Evolutionary conservation across 2,113 vertebrate species (phyloP), one percentile per base, ranked within the genome.

Genomic region (Artemisiospiza belli): DNA sequence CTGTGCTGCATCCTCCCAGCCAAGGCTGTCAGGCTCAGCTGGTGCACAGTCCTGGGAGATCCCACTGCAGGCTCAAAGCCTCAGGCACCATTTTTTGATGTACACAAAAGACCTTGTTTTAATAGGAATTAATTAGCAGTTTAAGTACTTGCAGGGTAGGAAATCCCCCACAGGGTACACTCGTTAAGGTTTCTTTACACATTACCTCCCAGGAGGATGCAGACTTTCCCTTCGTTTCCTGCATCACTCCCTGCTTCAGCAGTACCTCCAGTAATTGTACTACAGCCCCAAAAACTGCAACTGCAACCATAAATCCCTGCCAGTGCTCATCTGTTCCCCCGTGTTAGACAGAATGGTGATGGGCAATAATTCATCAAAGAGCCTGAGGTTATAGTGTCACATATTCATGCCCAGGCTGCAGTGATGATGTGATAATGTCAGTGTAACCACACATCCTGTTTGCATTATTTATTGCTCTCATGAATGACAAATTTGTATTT

Each of bases 111-210:
- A 89, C 88, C 86, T 93, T 93, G 92, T 94, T 97, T 94, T 96
- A 95, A 95, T 89, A 89, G 83, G 90, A 97, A 96, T 96, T 96
- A 96, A 97, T 97, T 96, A 96, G 93, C 90, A 92, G 94, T 90
- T 89, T 96, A 94, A 96, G 95, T 87, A 92, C 86, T 93, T 79
- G 69, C 86, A 93, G 95, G 83, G 90, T 95, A 96, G 85, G 85
- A 96, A 94, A 96, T 90, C 67, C 93, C 94, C 93, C 80, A 89
- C 5, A 27, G 90, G 88, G 76, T 81, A 39, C 4, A 64, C 86
- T 96, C 21, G 61, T 93, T 95, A 96, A 84, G 80, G 61, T 92
- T 96, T 94, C 94, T 94, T 96, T 95, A 87, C 90, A 83, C 92
- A 84, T 90, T 95, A 84, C 93, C 80, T 97, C 95, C 92, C 93